A percentile compares a stretch with the other conserved stretches of the same genome.
Conservation (phyloP, 1,140 invertebrate genomes). For the Pogonus chalceus region DNA sequence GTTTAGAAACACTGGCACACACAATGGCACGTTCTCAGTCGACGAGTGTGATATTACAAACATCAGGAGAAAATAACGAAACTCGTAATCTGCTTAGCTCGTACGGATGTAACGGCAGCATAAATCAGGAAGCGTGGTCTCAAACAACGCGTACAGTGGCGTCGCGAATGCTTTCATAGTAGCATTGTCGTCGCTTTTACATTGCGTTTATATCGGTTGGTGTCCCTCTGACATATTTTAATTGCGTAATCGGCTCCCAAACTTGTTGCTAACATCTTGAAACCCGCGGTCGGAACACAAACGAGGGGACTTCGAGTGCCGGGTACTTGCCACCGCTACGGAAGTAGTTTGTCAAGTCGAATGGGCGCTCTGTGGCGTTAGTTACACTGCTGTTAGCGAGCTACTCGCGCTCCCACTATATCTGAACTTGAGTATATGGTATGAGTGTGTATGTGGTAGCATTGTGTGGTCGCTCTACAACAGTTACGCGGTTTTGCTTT, state of each 20-base stretch:
- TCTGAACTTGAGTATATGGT: background rate
- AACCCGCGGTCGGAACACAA: background rate
- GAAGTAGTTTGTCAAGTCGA: conserved; percentile 6
- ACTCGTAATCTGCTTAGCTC: background rate
- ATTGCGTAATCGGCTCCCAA: conserved; percentile 5
- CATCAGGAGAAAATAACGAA: background rate
- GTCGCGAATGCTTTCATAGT: no score
- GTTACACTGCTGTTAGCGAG: background rate
- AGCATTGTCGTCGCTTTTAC: no score
- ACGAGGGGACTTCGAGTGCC: conserved; percentile 2
- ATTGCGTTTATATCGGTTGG: no score
- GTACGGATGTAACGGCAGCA: background rate
- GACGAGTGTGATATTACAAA: background rate
- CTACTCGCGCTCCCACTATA: background rate
- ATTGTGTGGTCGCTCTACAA: conserved; percentile 1
- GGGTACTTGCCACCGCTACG: conserved; percentile 1
- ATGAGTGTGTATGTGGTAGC: background rate
- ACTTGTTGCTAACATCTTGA: conserved; percentile 7
- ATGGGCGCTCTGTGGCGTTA: conserved; percentile 3
- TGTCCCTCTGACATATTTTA: conserved; percentile 5
- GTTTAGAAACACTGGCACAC: no score
- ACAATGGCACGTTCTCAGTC: background rate
- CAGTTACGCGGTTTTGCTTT: no score
- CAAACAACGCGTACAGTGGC: background rate
- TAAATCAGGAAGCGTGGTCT: background rate